Evolutionary conservation across 1,140 invertebrate species (phyloP), one percentile per base, ranked within the genome.

Genomic region (Drosophila neocordata): DNA sequence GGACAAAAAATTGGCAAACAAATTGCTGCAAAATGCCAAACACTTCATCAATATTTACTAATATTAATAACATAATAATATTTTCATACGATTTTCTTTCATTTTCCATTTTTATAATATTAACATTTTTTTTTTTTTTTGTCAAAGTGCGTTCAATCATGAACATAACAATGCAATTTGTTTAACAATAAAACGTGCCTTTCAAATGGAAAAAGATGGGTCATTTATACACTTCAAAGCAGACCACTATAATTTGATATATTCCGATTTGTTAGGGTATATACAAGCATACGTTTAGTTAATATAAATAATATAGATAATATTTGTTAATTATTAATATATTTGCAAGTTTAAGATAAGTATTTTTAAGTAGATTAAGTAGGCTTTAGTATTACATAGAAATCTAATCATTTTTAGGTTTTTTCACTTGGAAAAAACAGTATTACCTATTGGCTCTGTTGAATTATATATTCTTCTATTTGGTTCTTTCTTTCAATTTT

Each of bases 1-100:
- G 27, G n/a, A 13, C 13, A 37, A 53, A 57, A 53, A 22, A 60
- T 53, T 20, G 24, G 35, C 27, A 11, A 77, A 82, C 72, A 79
- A 68, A 79, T 62, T 67, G 70, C 59, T 34, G 73, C 53, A 35
- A 79, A 83, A 72, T 64, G 71, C 58, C 56, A 48, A 48, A 48
- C 61, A 60, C 73, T 64, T 65, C 68, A 69, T 83, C 75, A 68
- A 78, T 74, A 53, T 65, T 57, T 76, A 73, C 61, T 79, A 79
- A 83, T 62, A 68, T 61, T 65, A 65, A 66, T 44, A 73, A 69
- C 53, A 73, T 37, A 41, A 56, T 72, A 48, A 48, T 48, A 48
- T 48, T 48, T 48, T 48, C 41, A 48, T 20, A 20, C 18, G n/a
- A 38, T n/a, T 31, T 31, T 31, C 27, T 66, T 61, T 24, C 24